phyloP scores from a whole-genome alignment of 2,113 vertebrate species.

The Brachypodius melanocephalos region DNA sequence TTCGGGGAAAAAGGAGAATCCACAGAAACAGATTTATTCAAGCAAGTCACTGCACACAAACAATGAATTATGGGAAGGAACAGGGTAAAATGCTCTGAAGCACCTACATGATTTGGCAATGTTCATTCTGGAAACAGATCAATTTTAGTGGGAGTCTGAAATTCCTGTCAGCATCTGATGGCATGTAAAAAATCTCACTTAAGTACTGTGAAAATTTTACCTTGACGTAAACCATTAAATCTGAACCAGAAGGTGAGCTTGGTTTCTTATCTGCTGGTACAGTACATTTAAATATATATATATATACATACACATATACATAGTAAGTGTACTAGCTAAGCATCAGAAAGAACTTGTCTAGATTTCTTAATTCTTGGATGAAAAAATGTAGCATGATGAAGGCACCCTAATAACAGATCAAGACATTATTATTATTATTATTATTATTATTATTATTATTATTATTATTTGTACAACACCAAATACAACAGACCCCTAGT shows the following conservation, averaged over 20 bases:
- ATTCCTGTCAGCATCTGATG: neutral
- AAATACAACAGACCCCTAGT: neutral
- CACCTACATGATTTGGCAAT: constrained; percentile 2
- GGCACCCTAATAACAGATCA: neutral
- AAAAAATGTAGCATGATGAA: neutral
- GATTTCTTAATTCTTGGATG: neutral
- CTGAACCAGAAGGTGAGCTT: neutral
- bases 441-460: neutral
- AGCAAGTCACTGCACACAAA: neutral
- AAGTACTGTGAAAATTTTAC: neutral
- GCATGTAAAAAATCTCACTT: neutral
- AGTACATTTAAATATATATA: neutral
- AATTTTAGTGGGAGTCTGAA: constrained; percentile 12
- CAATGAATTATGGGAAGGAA: neutral
- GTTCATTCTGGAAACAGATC: neutral
- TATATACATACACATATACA: neutral
- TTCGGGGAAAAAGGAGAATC: neutral
- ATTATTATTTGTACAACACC: no score
- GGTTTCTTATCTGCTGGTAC: neutral
- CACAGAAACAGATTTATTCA: neutral
- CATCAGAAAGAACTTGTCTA: neutral
- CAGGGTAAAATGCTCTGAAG: neutral
- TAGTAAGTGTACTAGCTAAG: neutral
- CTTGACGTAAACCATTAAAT: neutral
- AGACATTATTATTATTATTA: neutral